Evolutionary conservation across 2,888 invertebrate genomes (phyloP).

Genomic region (Andrena marginata): DNA sequence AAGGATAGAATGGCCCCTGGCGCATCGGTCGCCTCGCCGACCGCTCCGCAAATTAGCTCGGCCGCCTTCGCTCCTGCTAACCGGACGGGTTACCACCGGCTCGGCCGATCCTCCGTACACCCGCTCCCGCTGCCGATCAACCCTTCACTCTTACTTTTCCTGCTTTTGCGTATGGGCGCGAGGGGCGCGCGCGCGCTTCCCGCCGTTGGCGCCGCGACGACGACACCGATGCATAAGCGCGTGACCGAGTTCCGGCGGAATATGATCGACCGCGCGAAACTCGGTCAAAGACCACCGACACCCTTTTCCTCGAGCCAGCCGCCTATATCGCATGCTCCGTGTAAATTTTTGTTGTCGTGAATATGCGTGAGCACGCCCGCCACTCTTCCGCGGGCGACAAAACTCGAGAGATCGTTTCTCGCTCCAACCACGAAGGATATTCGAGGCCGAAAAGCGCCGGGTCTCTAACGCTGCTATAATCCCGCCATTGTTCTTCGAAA

Average conservation of each 20-base stretch:
- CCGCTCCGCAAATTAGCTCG: constrained; percentile 40
- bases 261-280: constrained; percentile 77
- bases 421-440: constrained; percentile 13
- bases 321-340: constrained; percentile 52
- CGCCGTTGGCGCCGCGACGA: constrained; percentile 67
- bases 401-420: constrained; percentile 23
- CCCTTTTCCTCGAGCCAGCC: constrained; percentile 64
- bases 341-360: constrained; percentile 59
- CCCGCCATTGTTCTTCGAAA: no score
- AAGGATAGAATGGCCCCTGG: background rate
- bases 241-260: constrained; percentile 76
- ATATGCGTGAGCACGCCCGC: constrained; percentile 62
- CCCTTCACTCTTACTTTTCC: constrained; percentile 72
- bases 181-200: constrained; percentile 40
- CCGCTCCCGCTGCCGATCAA: constrained; percentile 52
- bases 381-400: constrained; percentile 21
- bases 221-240: constrained; percentile 73
- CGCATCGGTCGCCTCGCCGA: constrained; percentile 6
- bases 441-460: constrained; percentile 17
- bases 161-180: constrained; percentile 57
- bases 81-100: background rate
- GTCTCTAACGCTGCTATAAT: background rate
- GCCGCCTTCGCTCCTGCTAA: constrained; percentile 31
- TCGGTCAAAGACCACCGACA: constrained; percentile 76
- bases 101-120: constrained; percentile 48